phyloP scores from a whole-genome alignment of 2,113 vertebrate species.

The Nothocercus nigrocapillus region DNA sequence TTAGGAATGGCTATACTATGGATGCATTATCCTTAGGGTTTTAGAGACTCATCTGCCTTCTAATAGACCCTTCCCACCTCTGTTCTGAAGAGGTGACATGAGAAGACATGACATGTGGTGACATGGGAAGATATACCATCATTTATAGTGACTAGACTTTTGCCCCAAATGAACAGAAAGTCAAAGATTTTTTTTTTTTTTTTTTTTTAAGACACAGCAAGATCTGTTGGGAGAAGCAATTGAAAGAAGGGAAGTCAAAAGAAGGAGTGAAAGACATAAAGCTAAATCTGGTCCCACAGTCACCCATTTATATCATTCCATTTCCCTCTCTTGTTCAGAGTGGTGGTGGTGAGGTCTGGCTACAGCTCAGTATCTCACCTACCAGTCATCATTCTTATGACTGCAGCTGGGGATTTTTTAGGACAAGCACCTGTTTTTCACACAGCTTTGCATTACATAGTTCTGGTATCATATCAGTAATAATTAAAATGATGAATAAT shows the following conservation, averaged over 20 bases:
- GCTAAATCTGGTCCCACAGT: neutral
- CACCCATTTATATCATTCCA: neutral
- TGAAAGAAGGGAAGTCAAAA: neutral
- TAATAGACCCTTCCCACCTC: neutral
- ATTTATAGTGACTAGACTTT: neutral
- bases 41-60: neutral
- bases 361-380: neutral
- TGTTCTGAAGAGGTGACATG: neutral
- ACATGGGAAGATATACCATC: neutral
- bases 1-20: neutral
- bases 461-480: neutral
- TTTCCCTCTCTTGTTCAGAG: neutral
- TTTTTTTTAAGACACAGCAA: neutral
- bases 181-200: neutral
- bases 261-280: neutral
- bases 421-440: neutral
- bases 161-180: neutral
- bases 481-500: neutral
- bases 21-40: neutral
- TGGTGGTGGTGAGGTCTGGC: neutral
- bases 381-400: neutral
- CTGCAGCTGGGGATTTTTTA: neutral
- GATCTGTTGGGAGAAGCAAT: neutral
- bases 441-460: neutral
- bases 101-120: neutral